Conservation (phyloP, 2,888 invertebrate genomes). For the Amphimallon solstitiale region DNA sequence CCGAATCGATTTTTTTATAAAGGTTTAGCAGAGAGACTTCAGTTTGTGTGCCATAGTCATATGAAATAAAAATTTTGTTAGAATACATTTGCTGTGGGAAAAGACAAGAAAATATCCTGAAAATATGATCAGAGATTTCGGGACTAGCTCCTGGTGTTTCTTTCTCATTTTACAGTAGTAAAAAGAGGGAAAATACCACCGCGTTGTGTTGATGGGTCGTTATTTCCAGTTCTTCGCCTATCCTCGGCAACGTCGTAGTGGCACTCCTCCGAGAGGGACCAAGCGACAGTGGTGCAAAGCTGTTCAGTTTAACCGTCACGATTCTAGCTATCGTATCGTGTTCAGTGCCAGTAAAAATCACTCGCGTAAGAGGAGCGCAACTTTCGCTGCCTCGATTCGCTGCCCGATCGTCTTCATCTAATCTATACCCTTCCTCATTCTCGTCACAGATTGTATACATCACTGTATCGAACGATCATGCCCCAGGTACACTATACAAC, state of each 20-base stretch:
- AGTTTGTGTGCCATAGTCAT: too few relatives aligned
- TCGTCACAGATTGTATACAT: neutral
- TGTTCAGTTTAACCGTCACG: slow-evolving; percentile 26
- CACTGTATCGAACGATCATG: slow-evolving; percentile 11
- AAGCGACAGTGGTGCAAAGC: slow-evolving; percentile 20
- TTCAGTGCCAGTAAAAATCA: slow-evolving; percentile 20
- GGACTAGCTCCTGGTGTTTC: too few relatives aligned
- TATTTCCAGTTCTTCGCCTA: slow-evolving; percentile 24
- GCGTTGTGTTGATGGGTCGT: neutral
- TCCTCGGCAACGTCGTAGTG: slow-evolving; percentile 19
- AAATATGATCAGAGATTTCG: too few relatives aligned
- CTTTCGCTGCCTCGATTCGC: slow-evolving; percentile 17
- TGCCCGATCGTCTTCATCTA: slow-evolving; percentile 12
- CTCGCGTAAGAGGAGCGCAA: slow-evolving; percentile 25
- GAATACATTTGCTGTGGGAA: too few relatives aligned
- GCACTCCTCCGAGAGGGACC: slow-evolving; percentile 19
- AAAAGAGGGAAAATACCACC: neutral
- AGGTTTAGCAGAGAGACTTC: too few relatives aligned
- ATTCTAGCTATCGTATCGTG: slow-evolving; percentile 23
- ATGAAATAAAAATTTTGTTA: too few relatives aligned
- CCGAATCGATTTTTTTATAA: too few relatives aligned
- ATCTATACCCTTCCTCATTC: slow-evolving; percentile 12
- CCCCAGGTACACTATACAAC: slow-evolving; percentile 16
- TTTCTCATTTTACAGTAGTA: neutral
- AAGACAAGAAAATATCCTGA: too few relatives aligned